These are phyloP conservation scores for Nasonia giraulti DNA, from an alignment of 1,140 invertebrate genomes.

Conservation along the genomic window DNA sequence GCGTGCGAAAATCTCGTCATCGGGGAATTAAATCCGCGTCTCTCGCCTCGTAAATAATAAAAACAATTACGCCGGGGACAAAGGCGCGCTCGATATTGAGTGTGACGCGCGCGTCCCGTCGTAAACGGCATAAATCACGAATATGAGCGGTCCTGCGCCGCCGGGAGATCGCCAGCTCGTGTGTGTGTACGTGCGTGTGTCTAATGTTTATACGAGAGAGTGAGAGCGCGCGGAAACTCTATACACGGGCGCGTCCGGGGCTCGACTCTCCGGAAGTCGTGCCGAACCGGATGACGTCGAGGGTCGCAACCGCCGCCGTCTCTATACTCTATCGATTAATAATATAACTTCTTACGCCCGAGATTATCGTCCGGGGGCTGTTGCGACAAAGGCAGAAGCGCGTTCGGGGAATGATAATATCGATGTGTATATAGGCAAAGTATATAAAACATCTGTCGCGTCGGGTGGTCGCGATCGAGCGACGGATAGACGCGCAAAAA, in stretches of 20 bases:
- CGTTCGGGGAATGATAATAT: neutral
- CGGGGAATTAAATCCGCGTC: neutral
- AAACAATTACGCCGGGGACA: slow-evolving; percentile 60
- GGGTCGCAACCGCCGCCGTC: neutral
- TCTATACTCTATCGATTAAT: slow-evolving; percentile 5
- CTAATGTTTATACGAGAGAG: slow-evolving; percentile 29
- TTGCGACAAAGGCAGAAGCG: no score
- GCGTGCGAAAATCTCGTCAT: neutral
- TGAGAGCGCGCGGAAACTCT: slow-evolving; percentile 49
- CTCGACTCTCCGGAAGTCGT: slow-evolving; percentile 61
- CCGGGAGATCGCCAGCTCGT: neutral
- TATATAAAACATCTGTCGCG: slow-evolving; percentile 40
- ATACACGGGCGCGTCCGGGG: slow-evolving; percentile 53
- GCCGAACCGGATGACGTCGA: slow-evolving; percentile 58
- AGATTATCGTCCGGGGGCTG: no score
- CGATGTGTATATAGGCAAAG: neutral
- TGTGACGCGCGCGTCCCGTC: slow-evolving; percentile 48
- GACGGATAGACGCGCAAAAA: slow-evolving; percentile 59
- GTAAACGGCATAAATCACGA: slow-evolving; percentile 44
- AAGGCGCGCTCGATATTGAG: slow-evolving; percentile 40
- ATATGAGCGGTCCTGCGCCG: slow-evolving; percentile 3
- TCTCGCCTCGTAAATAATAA: slow-evolving; percentile 67
- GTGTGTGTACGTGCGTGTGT: neutral
- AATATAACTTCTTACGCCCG: slow-evolving; percentile 39
- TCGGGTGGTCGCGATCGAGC: slow-evolving; percentile 60